phyloP scores from a whole-genome alignment of 1,140 invertebrate genomes.

The Plectrocnemia conspersa region DNA sequence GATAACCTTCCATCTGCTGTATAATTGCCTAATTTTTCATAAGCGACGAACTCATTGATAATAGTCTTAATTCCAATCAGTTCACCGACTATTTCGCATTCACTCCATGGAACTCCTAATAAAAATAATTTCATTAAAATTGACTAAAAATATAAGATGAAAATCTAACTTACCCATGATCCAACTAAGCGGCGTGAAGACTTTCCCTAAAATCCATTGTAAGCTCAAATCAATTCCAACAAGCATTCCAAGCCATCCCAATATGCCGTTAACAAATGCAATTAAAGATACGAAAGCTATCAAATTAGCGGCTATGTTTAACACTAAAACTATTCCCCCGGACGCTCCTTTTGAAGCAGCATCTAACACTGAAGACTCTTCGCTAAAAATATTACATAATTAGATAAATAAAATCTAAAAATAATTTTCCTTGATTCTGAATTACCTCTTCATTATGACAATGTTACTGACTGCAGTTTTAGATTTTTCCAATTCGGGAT shows the following conservation, averaged over 20 bases:
- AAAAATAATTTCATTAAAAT: constrained; percentile 5
- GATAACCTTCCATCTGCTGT: constrained; percentile 54
- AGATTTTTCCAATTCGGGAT: constrained; percentile 81
- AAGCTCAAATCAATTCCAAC: constrained; percentile 60
- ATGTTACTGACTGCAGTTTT: constrained; percentile 65
- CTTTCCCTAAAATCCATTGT: constrained; percentile 74
- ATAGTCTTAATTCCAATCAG: constrained; percentile 86
- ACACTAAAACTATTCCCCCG: constrained; percentile 73
- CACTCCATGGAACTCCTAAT: constrained; percentile 68
- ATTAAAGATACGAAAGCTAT: constrained; percentile 88
- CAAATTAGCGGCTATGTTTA: constrained; percentile 86
- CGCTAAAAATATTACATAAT: constrained; percentile 50
- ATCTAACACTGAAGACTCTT: constrained; percentile 78
- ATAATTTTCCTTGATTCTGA: neutral
- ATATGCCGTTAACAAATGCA: constrained; percentile 73
- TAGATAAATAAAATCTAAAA: neutral
- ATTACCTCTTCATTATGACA: constrained; percentile 58
- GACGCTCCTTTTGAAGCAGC: constrained; percentile 84
- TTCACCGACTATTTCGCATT: constrained; percentile 73
- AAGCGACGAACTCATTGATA: constrained; percentile 91
- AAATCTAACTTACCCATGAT: constrained; percentile 48
- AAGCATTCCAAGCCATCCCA: constrained; percentile 74
- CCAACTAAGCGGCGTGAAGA: constrained; percentile 82
- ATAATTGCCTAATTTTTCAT: constrained; percentile 66
- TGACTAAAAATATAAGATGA: neutral